A percentile compares a stretch with the other conserved stretches of the same genome.
Evolutionary conservation across 2,113 vertebrate species (phyloP).

Genomic region (Orthochromis indermauri): DNA sequence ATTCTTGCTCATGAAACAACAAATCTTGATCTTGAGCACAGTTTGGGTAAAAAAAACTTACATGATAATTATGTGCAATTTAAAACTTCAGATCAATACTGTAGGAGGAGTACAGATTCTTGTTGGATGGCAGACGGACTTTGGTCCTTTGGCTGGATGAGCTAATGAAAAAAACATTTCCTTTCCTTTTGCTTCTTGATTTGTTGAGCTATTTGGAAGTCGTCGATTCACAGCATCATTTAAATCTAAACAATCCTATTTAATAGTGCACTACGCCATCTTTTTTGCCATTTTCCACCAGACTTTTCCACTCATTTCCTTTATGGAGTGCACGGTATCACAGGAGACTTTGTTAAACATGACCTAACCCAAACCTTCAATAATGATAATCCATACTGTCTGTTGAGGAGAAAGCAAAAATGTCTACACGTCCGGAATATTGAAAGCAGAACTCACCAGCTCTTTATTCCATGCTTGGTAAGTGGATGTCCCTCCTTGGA

Average conservation of each 20-base stretch:
- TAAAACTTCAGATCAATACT: not conserved
- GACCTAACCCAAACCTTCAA: not conserved
- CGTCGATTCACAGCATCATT: not conserved
- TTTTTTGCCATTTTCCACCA: not conserved
- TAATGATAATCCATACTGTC: not conserved
- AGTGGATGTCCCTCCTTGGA: conserved; percentile 76
- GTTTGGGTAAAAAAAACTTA: not conserved
- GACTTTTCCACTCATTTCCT: not conserved
- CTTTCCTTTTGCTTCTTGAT: not conserved
- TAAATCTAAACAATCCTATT: not conserved
- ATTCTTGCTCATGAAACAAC: not conserved
- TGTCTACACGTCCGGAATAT: not conserved
- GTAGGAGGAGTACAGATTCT: not conserved
- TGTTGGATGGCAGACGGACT: not conserved
- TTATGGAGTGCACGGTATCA: not conserved
- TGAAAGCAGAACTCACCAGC: conserved; percentile 65
- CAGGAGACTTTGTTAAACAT: not conserved
- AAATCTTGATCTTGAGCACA: not conserved
- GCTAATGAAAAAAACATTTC: not conserved
- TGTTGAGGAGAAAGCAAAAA: not conserved
- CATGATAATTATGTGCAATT: not conserved
- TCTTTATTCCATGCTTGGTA: conserved; percentile 89
- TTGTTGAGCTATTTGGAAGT: not conserved
- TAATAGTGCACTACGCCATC: not conserved
- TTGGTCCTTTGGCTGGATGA: not conserved